Percentiles rank a stretch among this genome's conserved stretches.
phyloP scores from a whole-genome alignment of 2,888 invertebrate genomes.

The Poecilobothrus nobilitatus region DNA sequence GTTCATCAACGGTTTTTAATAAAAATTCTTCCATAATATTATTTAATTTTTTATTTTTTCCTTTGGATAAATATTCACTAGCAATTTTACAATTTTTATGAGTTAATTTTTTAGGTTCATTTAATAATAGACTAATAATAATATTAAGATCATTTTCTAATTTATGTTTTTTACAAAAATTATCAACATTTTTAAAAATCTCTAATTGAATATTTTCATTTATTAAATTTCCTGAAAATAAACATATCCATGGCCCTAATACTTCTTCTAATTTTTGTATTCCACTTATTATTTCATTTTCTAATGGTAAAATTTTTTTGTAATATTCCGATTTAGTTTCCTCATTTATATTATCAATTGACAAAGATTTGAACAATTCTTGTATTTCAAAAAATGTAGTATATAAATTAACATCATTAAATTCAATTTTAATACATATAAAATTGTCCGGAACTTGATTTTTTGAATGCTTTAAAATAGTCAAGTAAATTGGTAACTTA shows the following conservation, averaged over 20 bases:
- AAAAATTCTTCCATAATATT: background rate
- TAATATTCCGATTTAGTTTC: background rate
- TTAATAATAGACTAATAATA: conserved; percentile 10
- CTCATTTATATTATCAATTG: background rate
- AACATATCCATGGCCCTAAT: conserved; percentile 16
- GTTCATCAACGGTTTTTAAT: background rate
- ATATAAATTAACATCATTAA: background rate
- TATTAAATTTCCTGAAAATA: conserved; percentile 13
- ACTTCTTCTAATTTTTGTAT: conserved; percentile 5
- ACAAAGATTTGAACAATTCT: background rate
- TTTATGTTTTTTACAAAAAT: conserved; percentile 10
- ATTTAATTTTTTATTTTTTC: background rate
- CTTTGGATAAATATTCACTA: background rate
- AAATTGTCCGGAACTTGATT: background rate
- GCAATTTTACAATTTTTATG: conserved; percentile 2
- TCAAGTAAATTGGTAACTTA: conserved; percentile 16
- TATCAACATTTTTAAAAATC: conserved; percentile 11
- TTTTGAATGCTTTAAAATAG: conserved; percentile 18
- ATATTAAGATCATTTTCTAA: background rate
- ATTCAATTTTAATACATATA: background rate
- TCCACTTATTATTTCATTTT: background rate
- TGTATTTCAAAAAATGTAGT: background rate
- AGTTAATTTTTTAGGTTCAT: conserved; percentile 7
- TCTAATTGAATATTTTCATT: conserved; percentile 2
- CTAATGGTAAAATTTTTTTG: background rate